A percentile compares a stretch with the other conserved stretches of the same genome.
Conservation (phyloP, 2,113 vertebrate species). For the Myotis davidii region DNA sequence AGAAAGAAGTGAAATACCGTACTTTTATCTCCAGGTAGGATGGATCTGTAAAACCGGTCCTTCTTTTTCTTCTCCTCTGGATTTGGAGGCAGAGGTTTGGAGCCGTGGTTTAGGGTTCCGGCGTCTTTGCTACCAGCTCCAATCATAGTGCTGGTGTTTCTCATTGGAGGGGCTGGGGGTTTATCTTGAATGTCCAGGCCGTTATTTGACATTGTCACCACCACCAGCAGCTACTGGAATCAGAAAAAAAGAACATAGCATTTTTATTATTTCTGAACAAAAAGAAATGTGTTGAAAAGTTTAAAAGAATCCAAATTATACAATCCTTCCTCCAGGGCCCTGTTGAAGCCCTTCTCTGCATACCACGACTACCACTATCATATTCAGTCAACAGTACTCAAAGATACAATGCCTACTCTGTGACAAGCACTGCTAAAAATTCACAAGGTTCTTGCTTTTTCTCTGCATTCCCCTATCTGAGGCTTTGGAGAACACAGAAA, state of each 20-base stretch:
- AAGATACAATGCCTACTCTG: background rate
- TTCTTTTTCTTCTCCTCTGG: conserved; percentile 97
- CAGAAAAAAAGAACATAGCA: conserved; percentile 44
- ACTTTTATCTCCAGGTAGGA: conserved; percentile 97
- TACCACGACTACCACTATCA: background rate
- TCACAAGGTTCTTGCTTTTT: conserved; percentile 30
- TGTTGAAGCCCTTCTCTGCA: background rate
- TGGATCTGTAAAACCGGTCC: conserved; percentile 93
- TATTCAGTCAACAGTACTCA: background rate
- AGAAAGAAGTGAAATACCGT: conserved; percentile 76
- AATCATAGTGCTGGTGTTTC: conserved; percentile 98
- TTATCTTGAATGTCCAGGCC: conserved; percentile 95
- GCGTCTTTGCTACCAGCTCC: conserved; percentile 92
- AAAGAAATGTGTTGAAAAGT: conserved; percentile 47
- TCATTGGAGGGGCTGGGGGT: conserved; percentile 97
- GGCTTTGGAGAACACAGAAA: background rate
- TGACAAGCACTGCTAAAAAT: conserved; percentile 6
- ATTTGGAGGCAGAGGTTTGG: conserved; percentile 96
- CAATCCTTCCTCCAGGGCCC: background rate
- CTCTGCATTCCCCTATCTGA: background rate
- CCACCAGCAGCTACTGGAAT: conserved; percentile 81
- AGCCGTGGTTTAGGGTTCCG: conserved; percentile 92
- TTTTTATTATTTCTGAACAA: conserved; percentile 38
- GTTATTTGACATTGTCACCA: conserved; percentile 95
- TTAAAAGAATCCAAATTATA: conserved; percentile 32